Percentiles rank a stretch among this genome's conserved stretches.
These are phyloP conservation scores for Enteromius anoplus DNA, from an alignment of 2,797 vertebrate genomes.

Conservation along the genomic window DNA sequence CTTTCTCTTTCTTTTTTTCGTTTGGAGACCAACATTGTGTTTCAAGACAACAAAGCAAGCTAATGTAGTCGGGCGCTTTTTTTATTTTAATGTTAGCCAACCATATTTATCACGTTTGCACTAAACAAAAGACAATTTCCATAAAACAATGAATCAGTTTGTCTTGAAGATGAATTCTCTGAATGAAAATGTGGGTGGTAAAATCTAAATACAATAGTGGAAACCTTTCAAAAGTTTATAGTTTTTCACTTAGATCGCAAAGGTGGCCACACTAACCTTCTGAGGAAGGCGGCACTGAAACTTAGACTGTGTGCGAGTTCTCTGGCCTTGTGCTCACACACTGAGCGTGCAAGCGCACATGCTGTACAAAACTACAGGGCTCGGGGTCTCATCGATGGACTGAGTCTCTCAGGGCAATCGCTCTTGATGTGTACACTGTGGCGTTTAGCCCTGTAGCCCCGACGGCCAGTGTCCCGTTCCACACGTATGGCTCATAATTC, in stretches of 20 bases:
- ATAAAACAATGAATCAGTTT: constrained; percentile 54
- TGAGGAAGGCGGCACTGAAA: constrained; percentile 10
- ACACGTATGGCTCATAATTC: constrained; percentile 74
- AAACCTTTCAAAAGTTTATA: constrained; percentile 45
- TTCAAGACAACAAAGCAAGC: constrained; percentile 45
- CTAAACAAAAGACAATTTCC: constrained; percentile 54
- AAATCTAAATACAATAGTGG: constrained; percentile 49
- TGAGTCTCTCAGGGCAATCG: constrained; percentile 65
- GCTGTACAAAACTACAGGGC: not conserved
- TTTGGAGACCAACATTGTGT: constrained; percentile 30
- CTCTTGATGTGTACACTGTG: constrained; percentile 71
- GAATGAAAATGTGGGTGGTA: constrained; percentile 43
- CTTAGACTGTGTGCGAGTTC: not conserved
- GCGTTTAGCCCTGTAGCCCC: constrained; percentile 62
- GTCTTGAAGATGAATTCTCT: constrained; percentile 42
- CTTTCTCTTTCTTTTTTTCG: constrained; percentile 54
- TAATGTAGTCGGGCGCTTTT: constrained; percentile 15
- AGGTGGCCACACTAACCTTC: constrained; percentile 53
- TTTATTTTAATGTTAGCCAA: constrained; percentile 38
- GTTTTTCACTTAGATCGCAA: constrained; percentile 41
- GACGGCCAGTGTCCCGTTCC: constrained; percentile 69
- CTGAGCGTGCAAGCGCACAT: not conserved
- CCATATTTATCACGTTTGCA: constrained; percentile 49
- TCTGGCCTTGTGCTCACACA: constrained; percentile 37
- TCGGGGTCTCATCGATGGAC: constrained; percentile 40